Evolutionary conservation across 2,888 invertebrate genomes (phyloP), one percentile per base, ranked within the genome.

Genomic region (Campoletis raptor): DNA sequence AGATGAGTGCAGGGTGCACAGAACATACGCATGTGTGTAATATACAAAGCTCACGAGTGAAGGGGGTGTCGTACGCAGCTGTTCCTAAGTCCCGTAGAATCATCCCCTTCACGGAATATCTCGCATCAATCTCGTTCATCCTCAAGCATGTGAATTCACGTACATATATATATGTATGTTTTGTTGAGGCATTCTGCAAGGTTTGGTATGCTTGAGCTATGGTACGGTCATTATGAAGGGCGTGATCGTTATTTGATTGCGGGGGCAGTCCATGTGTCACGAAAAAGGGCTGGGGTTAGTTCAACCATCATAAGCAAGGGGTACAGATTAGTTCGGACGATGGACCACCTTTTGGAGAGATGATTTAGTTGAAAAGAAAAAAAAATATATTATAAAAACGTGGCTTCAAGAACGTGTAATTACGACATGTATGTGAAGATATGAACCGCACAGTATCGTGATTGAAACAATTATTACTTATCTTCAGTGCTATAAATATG

Each of bases 231-330:
- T 92, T 92, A 90, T 89, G 89, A 67, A 67, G 91, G 91, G 92
- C 90, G 92, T 91, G 92, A 92, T 92, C 90, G 91, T 89, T 90
- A 91, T 92, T 92, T 92, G 92, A 92, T 92, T 91, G 91, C 90
- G 87, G 89, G 91, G 91, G 90, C 85, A 83, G 90, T 85, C 83
- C 91, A 88, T 89, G 85, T 89, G 84, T 77, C 80, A 69, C 85
- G 80, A 37, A 74, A 70, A 74, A 70, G 54, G 54, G 36, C 69
- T 61, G 30, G 61, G 70, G 76, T 61, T 76, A 18, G 61, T 80
- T 81, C 61, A 9, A 74, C 48, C 18, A 57, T 70, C 57, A 76
- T 69, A 37, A 77, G 69, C 45, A 57, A 76, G 45, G 57, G 74
- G 37, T 45, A n/a, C 21, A 52, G 67, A 69, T 69, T 52, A 61